phyloP scores from a whole-genome alignment of 1,140 invertebrate species.

The Drosophila rufa region DNA sequence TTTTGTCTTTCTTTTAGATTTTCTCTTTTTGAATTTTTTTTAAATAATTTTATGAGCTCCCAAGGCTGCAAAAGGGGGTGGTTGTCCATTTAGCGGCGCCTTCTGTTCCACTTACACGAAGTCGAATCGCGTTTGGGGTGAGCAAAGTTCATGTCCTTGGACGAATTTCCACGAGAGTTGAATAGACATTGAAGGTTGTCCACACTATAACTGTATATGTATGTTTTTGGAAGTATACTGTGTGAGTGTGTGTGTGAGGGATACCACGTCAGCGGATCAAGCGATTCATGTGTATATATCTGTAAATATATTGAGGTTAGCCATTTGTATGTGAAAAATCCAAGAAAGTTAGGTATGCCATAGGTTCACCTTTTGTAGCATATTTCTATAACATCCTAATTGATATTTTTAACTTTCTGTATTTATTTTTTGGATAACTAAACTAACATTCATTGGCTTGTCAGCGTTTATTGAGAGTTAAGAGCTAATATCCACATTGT shows the following conservation, averaged over 20 bases:
- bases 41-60: slow-evolving; percentile 12
- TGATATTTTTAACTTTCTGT: too few relatives aligned
- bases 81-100: slow-evolving; percentile 33
- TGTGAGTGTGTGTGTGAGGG: not conserved
- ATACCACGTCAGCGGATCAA: slow-evolving; percentile 21
- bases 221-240: not conserved
- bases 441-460: too few relatives aligned
- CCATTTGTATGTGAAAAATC: not conserved
- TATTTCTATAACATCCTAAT: too few relatives aligned
- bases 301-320: not conserved
- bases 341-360: not conserved
- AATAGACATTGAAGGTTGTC: slow-evolving; percentile 69
- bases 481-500: too few relatives aligned
- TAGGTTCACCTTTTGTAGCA: not conserved
- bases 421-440: not conserved
- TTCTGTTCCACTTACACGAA: slow-evolving; percentile 47
- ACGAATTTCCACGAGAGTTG: slow-evolving; percentile 68
- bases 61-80: not conserved
- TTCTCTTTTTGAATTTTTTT: not conserved
- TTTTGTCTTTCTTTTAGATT: not conserved
- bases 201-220: slow-evolving; percentile 20
- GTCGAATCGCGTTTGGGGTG: slow-evolving; percentile 7
- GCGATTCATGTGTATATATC: not conserved
- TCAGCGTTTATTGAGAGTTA: too few relatives aligned
- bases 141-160: slow-evolving; percentile 63